phyloP scores from a whole-genome alignment of 2,888 invertebrate species.

The Isoperla grammatica region DNA sequence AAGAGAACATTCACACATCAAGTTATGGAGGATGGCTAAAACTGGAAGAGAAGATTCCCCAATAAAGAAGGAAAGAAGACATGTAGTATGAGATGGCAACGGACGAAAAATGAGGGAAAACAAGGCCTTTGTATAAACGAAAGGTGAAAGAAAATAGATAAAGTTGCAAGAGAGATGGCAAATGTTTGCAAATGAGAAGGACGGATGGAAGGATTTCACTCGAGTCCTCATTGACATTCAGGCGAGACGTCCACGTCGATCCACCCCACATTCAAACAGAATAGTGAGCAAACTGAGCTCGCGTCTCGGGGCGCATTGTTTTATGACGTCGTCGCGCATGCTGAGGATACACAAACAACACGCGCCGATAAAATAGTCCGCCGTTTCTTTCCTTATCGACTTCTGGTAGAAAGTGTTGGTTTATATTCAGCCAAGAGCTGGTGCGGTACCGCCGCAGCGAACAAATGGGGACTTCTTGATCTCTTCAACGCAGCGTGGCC shows the following conservation, averaged over 20 bases:
- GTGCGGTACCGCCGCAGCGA: not conserved
- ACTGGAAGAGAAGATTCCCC: too few species aligned
- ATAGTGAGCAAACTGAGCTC: not conserved
- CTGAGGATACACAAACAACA: not conserved
- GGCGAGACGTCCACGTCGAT: not conserved
- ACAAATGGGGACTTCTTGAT: too few species aligned
- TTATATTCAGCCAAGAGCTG: not conserved
- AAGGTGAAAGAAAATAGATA: conserved; percentile 18
- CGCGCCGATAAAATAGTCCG: not conserved
- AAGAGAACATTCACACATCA: too few species aligned
- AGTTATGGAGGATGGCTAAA: too few species aligned
- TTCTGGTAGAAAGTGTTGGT: not conserved
- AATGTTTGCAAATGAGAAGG: not conserved
- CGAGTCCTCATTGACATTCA: conserved; percentile 14
- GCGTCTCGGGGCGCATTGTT: not conserved
- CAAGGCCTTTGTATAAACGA: conserved; percentile 4
- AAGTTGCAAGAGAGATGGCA: conserved; percentile 6
- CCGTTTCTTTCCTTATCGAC: not conserved
- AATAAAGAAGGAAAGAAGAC: not conserved
- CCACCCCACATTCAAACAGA: not conserved
- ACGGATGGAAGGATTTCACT: conserved; percentile 8
- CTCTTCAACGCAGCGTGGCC: not conserved
- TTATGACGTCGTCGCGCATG: conserved; percentile 10
- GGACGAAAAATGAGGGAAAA: conserved; percentile 16
- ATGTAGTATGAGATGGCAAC: conserved; percentile 14